phyloP scores from a whole-genome alignment of 1,140 invertebrate genomes.

The Lethrus apterus region DNA sequence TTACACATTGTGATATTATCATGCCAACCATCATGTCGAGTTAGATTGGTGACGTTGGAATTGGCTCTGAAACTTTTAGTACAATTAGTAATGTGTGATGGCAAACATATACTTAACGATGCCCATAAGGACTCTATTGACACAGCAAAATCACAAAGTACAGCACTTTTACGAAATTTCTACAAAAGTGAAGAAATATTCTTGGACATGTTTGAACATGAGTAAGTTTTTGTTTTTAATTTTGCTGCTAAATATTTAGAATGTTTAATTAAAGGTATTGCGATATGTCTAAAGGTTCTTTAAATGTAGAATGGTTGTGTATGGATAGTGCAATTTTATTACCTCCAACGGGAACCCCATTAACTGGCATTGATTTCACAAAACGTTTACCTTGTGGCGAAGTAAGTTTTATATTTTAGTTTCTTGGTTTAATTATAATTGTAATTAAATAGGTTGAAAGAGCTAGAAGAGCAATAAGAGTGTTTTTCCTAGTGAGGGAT shows the following conservation, averaged over 20 bases:
- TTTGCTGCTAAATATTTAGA: no score
- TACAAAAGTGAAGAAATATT: constrained; percentile 99
- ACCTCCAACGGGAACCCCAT: constrained; percentile 92
- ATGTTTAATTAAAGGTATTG: constrained; percentile 50
- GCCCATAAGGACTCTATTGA: constrained; percentile 64
- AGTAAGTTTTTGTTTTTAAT: constrained; percentile 50
- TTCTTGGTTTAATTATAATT: constrained; percentile 8
- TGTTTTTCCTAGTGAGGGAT: constrained; percentile 87
- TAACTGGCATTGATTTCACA: constrained; percentile 92
- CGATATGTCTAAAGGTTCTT: constrained; percentile 77
- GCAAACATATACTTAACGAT: constrained; percentile 51
- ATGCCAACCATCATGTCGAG: constrained; percentile 75
- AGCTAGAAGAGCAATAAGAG: constrained; percentile 84
- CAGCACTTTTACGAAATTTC: constrained; percentile 80
- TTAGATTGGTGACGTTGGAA: constrained; percentile 88
- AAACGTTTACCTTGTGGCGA: constrained; percentile 94
- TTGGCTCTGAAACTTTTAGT: constrained; percentile 73
- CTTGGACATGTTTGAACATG: constrained; percentile 98
- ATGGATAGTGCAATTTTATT: constrained; percentile 95
- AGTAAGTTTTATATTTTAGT: constrained; percentile 42
- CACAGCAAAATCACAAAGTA: constrained; percentile 77
- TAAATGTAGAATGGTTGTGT: constrained; percentile 89
- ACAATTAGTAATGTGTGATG: constrained; percentile 43
- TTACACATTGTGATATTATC: constrained; percentile 72
- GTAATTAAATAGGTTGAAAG: constrained; percentile 85